Base-by-base conservation (phyloP, 64 coral and sea anemone species). In the Anthopleura sola region DNA sequence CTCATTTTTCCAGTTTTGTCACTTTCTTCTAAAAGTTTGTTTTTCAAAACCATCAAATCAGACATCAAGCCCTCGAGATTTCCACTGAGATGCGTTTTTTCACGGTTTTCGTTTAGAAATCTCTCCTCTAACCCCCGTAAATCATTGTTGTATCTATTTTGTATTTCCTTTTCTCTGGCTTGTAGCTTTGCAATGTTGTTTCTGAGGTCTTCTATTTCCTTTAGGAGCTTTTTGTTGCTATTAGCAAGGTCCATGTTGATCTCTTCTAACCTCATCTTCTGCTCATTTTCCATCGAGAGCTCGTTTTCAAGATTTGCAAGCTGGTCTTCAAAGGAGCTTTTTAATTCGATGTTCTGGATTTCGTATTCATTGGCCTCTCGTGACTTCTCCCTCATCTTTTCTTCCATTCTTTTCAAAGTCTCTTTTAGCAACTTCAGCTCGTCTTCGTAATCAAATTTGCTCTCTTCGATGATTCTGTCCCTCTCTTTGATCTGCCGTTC, bases 381-480 rank as follows among this genome's bases (percentile, higher is more conserved):
- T n/a, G 39, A 34, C 51, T 91, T 91, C 44, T 86, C 84, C 82
- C 55, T 86, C 44, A 81, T 68, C 20, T 91, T 91, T 80, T 64
- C 78, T 86, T 86, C 89, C 16, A 74, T 82, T 60, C 83, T 81
- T 69, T 74, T 85, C 78, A 91, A 55, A 19, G 57, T 80, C 7
- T 91, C 84, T 21, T 49, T 91, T 5, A 86, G 84, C 44, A 86
- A 49, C 81, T 91, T 85, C 6, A 86, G 76, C 49, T 91, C 89
- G 33, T 91, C 89, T 71, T 91, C 89, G 23, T 86, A 81, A 60
- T 91, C 89, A 86, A 86, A 85, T 49, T 86, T 91, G 5, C 50
- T 86, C 49, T 91, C 89, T 91, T 91, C 89, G 8, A 91, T 57
- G 31, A 86, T 36, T 23, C 83, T 55, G 11, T 86, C 89, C 24